Evolutionary conservation across 2,797 vertebrate genomes (phyloP), one percentile per base, ranked within the genome.

Genomic region (Typhlichthys eigenmanni): DNA sequence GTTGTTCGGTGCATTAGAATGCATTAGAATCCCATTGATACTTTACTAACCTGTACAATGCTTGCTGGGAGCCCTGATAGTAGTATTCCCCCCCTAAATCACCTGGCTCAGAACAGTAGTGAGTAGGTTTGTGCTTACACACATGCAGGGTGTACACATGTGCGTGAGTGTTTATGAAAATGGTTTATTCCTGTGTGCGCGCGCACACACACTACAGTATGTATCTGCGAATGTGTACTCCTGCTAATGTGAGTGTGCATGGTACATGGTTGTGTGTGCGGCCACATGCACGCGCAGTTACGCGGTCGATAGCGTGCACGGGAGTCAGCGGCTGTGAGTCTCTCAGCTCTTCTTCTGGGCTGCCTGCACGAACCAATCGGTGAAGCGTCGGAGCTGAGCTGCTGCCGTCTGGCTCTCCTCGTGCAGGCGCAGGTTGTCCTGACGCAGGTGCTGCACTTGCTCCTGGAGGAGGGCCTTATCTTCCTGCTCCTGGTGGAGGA

Each of bases 381-480:
- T 94, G 85, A 95, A 95, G 68, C 91, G 93, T 56, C 92, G 88
- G 71, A 95, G 90, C 69, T 95, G 94, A 50, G 93, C 92, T 0
- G 94, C 84, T 11, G 94, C 93, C 0, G 93, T 94, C 80, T 93
- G 93, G 11, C 94, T 95, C 77, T 95, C 94, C 67, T 94, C 93
- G 71, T 95, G 94, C 72, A 95, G 92, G 2, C 94, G 85, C 85
- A 92, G 86, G 86, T 95, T 95, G 82, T 95, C 92, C 66, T 92
- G 92, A 9, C 94, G 85, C 75, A 95, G 88, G 66, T 94, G 92
- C 57, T 93, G 93, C 0, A 95, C 93, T 69, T 95, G 93, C 0
- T 93, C 92, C 71, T 95, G 93, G 19, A 95, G 92, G 66, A 92
- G 91, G 0, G 91, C 93, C 80, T 95, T 95, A 89, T 95, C 94